Conservation (phyloP, 2,888 invertebrate genomes). For the Itoplectis maculator region DNA sequence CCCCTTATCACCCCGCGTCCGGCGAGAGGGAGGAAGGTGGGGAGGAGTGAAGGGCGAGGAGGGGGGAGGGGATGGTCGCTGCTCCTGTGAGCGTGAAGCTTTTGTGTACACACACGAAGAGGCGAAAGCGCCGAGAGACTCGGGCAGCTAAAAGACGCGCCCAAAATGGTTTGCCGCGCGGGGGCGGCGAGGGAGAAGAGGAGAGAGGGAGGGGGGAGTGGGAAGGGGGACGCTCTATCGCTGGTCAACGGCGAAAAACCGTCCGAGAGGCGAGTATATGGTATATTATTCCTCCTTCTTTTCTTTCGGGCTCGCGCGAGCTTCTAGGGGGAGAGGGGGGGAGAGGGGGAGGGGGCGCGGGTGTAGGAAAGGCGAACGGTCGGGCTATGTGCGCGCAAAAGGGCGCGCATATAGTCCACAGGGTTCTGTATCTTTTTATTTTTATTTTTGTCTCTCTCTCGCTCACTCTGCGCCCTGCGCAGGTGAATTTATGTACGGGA, state of each 20-base stretch:
- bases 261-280: conserved; percentile 56
- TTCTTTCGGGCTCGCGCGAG: conserved; percentile 53
- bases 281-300: conserved; percentile 55
- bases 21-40: not conserved
- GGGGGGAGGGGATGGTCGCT: conserved; percentile 48
- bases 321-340: conserved; percentile 16
- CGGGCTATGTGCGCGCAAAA: conserved; percentile 44
- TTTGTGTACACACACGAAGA: conserved; percentile 57
- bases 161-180: conserved; percentile 78
- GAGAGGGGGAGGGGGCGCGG: not conserved
- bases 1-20: conserved; percentile 61
- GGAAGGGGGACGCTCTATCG: not conserved
- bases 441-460: too few relatives aligned
- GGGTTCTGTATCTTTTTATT: too few relatives aligned
- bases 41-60: too few relatives aligned
- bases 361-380: not conserved
- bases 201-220: conserved; percentile 24
- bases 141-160: conserved; percentile 81
- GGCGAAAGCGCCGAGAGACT: conserved; percentile 52
- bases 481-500: conserved; percentile 49
- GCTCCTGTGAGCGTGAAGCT: conserved; percentile 42
- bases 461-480: conserved; percentile 44
- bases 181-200: conserved; percentile 44
- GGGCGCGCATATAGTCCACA: not conserved
- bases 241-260: conserved; percentile 64